Base-by-base conservation (phyloP, 2,888 invertebrate genomes). In the Xestia xanthographa region DNA sequence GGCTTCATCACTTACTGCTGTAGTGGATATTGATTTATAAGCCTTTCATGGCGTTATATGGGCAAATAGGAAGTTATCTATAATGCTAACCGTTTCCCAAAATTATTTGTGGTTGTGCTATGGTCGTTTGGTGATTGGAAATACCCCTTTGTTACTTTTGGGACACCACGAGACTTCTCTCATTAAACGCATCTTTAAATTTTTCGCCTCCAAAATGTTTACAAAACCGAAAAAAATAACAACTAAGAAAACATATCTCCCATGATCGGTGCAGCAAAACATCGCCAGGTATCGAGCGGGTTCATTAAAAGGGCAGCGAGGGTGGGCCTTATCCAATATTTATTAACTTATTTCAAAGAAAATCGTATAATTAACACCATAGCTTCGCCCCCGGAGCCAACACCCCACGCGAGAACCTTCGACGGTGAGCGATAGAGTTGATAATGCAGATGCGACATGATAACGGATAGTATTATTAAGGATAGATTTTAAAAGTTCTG, bases 281-380 rank as follows among this genome's bases (percentile, higher is more conserved):
- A 79, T 72, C 48, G 68, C 66, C 84, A 84, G 80, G 86, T 84
- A 85, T 79, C 80, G 89, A 90, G 92, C 86, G 90, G 90, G 91
- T 93, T 93, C 92, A 91, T 92, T 92, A 94, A 92, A 93, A 92
- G 93, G 92, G 90, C 90, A 89, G 90, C 83, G 90, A 91, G 94
- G 94, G 94, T 90, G 93, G 91, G 92, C 92, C 95, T 95, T 95
- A 96, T 96, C 93, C 95, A 96, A 96, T 96, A 96, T 96, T 96
- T 96, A 96, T 96, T 95, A 95, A 95, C 94, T 96, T 96, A 96
- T 96, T 95, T 96, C 96, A 95, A 96, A 96, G 96, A 96, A 96
- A 96, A 95, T 96, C 94, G 95, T 94, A 95, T 96, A 96, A 96
- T 96, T 96, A 96, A 95, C 96, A 95, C 94, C 86, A 86, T 82